Evolutionary conservation across 2,888 invertebrate genomes (phyloP), one percentile per base, ranked within the genome.

Genomic region (Chrysolina oricalcia): DNA sequence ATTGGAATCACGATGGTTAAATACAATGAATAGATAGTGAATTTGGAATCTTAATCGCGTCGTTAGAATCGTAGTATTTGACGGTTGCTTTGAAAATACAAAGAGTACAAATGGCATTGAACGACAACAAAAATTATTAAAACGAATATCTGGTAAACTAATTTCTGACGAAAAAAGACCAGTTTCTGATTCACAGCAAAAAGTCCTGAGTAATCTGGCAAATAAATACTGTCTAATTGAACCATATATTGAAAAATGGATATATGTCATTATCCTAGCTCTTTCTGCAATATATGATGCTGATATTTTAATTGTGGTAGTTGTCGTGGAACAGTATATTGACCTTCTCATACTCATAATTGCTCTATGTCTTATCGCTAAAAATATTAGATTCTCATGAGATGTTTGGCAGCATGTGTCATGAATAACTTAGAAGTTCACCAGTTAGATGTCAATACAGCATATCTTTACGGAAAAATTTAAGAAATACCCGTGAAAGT

Each of bases 371-470:
- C n/a, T n/a, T n/a, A n/a, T n/a, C n/a, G n/a, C n/a, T n/a, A n/a
- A n/a, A n/a, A n/a, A n/a, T n/a, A n/a, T n/a, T n/a, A n/a, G n/a
- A n/a, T n/a, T n/a, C n/a, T n/a, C n/a, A n/a, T n/a, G n/a, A n/a
- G n/a, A n/a, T n/a, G n/a, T n/a, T n/a, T 79, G 19, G 79, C 83
- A 13, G 62, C 82, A 15, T 81, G 81, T 66, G 80, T 75, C n/a
- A 27, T 76, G 50, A 65, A 43, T 48, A 64, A 48, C 17, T 72
- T 78, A 56, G 19, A 73, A 19, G 75, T 81, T 13, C 69, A 67
- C 9, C 80, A 82, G 41, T 48, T 80, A 5, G 81, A 82, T 59
- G 74, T 80, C 2, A 67, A 67, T 9, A 70, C 62, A 4, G 77
- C 78, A 27, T 82, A 79, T 74, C 68, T 82, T 0, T 81, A 80